Evolutionary conservation across 1,140 invertebrate genomes (phyloP), one percentile per base, ranked within the genome.

Genomic region (Pseudachorutes palmiensis): DNA sequence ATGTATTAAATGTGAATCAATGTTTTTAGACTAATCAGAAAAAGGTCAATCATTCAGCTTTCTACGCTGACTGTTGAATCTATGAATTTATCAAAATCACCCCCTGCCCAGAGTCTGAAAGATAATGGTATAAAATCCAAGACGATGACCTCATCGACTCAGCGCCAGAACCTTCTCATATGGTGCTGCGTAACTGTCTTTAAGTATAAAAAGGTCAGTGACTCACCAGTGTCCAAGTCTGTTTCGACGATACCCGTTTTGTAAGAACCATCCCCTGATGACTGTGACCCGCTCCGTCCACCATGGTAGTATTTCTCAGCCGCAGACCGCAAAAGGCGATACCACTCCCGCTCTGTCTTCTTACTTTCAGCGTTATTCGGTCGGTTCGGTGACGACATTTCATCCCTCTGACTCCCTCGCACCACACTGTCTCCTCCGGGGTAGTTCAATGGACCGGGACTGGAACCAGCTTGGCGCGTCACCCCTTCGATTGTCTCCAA

Each of bases 201-300:
- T 32, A 26, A 36, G 3, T 59, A 66, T 60, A 24, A 26, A 33
- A 32, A 61, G 32, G 60, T 63, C 19, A 45, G 12, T 62, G 24
- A 58, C 69, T 67, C 67, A 73, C 72, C 72, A 31, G 72, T 73
- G 58, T 73, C 72, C 58, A 73, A 67, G 65, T 73, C 72, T 31
- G 72, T 73, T 55, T 73, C 72, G 2, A 73, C 72, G 69, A 73
- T 70, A 30, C 68, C 71, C 59, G 72, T 70, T 51, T 62, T n/a
- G n/a, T n/a, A n/a, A n/a, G n/a, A 26, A 12, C 31, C 36, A 26
- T 19, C 12, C 29, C n/a, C 36, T 36, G 5, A 28, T 45, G 36
- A 30, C 29, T 31, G 29, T 28, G 58, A 36, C 28, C 60, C 41
- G 58, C 28, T 22, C 16, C 29, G 12, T 65, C 71, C 68, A 51